Conservation (phyloP, 2,888 invertebrate genomes). For the Mactromeris polynyma region DNA sequence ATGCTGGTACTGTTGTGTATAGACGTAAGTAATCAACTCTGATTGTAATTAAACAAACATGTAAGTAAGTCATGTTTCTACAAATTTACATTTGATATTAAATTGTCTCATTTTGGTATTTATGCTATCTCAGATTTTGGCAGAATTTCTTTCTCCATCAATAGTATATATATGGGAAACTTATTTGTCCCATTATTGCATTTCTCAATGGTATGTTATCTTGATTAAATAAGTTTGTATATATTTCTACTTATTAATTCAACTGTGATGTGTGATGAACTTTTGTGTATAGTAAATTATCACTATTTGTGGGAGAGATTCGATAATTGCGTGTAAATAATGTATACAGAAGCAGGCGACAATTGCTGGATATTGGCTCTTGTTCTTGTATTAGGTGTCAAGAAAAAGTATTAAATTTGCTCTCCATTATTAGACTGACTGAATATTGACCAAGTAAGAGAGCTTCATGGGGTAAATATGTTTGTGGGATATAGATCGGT, state of each 20-base stretch:
- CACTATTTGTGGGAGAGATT: background rate
- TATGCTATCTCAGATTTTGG: no score
- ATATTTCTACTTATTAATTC: background rate
- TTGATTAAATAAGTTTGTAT: no score
- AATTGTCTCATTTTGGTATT: no score
- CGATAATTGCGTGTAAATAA: background rate
- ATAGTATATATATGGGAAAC: background rate
- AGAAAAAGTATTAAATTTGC: background rate
- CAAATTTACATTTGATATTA: no score
- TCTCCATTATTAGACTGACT: background rate
- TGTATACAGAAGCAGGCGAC: no score
- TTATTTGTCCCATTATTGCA: no score
- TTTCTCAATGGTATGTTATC: no score
- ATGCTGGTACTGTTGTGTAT: constrained; percentile 65
- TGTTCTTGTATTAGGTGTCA: background rate
- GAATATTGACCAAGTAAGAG: background rate
- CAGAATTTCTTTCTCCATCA: no score
- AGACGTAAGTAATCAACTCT: constrained; percentile 67
- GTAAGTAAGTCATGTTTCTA: no score
- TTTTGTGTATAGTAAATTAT: background rate
- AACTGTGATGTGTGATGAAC: background rate
- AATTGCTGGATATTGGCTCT: background rate
- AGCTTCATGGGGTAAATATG: background rate
- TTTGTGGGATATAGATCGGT: background rate
- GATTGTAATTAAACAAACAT: no score